Base-by-base conservation (phyloP, 2,113 vertebrate genomes). In the Empidonax traillii region DNA sequence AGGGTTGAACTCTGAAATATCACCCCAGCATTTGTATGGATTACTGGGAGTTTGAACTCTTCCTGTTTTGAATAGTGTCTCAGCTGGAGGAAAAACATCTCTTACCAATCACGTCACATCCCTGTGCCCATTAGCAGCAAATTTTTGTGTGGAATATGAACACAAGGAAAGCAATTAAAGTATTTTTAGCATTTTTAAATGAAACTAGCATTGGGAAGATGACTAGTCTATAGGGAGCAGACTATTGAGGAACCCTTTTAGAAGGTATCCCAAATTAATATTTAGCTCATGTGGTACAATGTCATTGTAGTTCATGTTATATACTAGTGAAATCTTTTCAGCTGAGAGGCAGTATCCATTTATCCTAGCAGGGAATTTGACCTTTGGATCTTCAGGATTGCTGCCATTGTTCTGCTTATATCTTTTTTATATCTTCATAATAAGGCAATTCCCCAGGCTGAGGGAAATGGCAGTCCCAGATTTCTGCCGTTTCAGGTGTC, bases 131-230 rank as follows among this genome's bases (percentile, higher is more conserved):
- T 69, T 51, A 39, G 18, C 33, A 63, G 44, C 43, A 71, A 59
- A 25, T 83, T 82, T 16, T 89, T 43, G 19, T 51, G 65, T 83
- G 67, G 35, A 77, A 63, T 69, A 33, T 71, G 67, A 94, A 88
- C 30, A 30, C 27, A 22, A 39, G 46, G 67, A 53, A 88, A 90
- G 44, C 90, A 90, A 74, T 91, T 85, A 46, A 87, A 73, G 19
- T 90, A 85, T 93, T 96, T 94, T 93, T 96, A 95, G 89, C 58
- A n/a, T 76, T 91, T 71, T 90, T 23, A 53, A 82, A 86, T 74
- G 13, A 92, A 94, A 72, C 28, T n/a, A 76, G 94, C 27, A 22
- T 25, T 87, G 47, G 75, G 61, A 83, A 59, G 51, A 55, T 39
- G 31, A 58, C 6, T 59, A 51, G 33, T 58, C 92, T 74, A 1